These are phyloP conservation scores for Palloptera scutellata DNA, from an alignment of 2,888 invertebrate species.

Conservation along the genomic window DNA sequence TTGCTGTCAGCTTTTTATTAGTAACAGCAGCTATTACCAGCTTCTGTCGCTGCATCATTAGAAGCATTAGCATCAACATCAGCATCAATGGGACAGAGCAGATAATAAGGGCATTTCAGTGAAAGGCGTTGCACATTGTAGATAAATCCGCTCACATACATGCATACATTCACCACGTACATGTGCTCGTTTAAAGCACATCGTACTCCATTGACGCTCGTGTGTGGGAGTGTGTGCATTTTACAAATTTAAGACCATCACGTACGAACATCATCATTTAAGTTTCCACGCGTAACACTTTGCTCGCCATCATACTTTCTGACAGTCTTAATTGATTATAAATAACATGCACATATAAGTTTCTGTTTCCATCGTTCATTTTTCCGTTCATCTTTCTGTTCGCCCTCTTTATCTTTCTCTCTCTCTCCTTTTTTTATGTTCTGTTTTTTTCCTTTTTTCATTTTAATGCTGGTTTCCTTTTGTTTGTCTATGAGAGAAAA, in stretches of 20 bases:
- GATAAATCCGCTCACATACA: constrained; percentile 19
- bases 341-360: constrained; percentile 44
- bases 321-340: constrained; percentile 55
- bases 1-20: no score
- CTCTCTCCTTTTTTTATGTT: no score
- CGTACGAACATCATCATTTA: constrained; percentile 50
- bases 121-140: constrained; percentile 42
- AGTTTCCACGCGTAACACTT: constrained; percentile 32
- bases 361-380: background rate
- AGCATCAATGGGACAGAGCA: constrained; percentile 53
- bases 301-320: constrained; percentile 40
- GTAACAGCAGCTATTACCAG: no score
- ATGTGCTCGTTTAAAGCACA: no score
- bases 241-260: constrained; percentile 43
- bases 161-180: background rate
- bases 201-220: no score
- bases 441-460: no score
- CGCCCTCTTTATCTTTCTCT: no score
- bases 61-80: constrained; percentile 44
- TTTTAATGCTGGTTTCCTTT: no score
- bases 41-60: background rate
- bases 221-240: background rate
- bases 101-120: constrained; percentile 53
- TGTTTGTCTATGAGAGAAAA: no score
- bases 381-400: no score